Base-by-base conservation (phyloP, 2,113 vertebrate species). In the Podiceps cristatus region DNA sequence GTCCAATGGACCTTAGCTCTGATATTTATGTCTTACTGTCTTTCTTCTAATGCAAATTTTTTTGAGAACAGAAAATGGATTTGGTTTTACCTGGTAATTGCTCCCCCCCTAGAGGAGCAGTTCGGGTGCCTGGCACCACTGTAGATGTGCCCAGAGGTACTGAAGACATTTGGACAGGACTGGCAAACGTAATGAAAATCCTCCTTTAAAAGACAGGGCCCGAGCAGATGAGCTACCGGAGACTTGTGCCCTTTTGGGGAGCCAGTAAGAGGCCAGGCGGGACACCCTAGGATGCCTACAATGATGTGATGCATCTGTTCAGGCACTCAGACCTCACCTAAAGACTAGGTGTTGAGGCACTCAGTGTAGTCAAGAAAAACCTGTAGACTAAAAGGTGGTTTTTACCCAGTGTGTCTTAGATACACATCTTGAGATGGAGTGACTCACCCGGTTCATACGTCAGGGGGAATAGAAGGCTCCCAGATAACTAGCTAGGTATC, bases 281-380 rank as follows among this genome's bases (percentile, higher is more conserved):
- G 31, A 55, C 22, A 67, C 33, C 9, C 10, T 22, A 14, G 29
- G 45, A 18, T 84, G 25, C 52, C 5, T 6, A 0, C 1, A 1
- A 3, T 71, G 28, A 37, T 62, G 28, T 17, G 35, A n/a, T n/a
- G 9, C 35, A 7, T 62, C 63, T 62, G 5, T 71, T 91, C 10
- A 74, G 72, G 29, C 35, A 58, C n/a, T 84, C n/a, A 31, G 2
- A 29, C 45, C 58, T 83, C 76, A 56, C 44, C 58, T 64, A 25
- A 83, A 66, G 24, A 8, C 31, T 58, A 15, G 19, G 28, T 20
- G 29, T 58, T 71, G 12, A n/a, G 40, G 18, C 66, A 49, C 8
- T 16, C 31, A 18, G 22, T 10, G 13, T 28, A 28, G 45, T 42
- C 44, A 82, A 85, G 56, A 63, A 81, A 74, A 78, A 37, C 11